These are phyloP conservation scores for Siniperca undulata DNA, from an alignment of 2,797 vertebrate species.

Conservation along the genomic window DNA sequence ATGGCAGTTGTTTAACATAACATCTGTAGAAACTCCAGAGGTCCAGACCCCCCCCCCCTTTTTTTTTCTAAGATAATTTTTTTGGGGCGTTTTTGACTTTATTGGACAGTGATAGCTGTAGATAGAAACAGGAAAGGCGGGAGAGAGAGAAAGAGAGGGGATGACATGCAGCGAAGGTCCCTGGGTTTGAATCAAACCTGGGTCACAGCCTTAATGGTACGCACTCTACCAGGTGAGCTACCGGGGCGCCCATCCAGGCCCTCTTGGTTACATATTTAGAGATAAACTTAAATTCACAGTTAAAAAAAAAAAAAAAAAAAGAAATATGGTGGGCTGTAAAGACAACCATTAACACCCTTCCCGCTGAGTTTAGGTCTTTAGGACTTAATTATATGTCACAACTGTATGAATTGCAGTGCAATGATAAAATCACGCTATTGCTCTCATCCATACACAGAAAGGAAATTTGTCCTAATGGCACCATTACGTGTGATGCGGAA, in stretches of 20 bases:
- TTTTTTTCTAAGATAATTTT: no score
- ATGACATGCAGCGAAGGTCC: no score
- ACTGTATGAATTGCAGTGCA: constrained; percentile 23
- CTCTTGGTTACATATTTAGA: neutral
- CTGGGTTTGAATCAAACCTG: no score
- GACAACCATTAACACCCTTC: constrained; percentile 32
- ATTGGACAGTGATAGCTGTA: no score
- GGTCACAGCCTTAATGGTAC: no score
- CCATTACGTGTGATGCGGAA: constrained; percentile 29
- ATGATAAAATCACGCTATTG: constrained; percentile 24
- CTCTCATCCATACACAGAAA: constrained; percentile 12
- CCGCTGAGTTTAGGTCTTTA: constrained; percentile 16
- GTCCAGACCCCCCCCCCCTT: neutral
- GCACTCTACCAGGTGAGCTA: no score
- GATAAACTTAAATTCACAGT: neutral
- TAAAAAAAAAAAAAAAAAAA: constrained; percentile 22
- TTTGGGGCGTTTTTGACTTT: no score
- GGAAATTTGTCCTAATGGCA: constrained; percentile 19
- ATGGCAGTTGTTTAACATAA: neutral
- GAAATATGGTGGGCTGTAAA: neutral
- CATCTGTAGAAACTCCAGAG: neutral
- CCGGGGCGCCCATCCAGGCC: neutral
- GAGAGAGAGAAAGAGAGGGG: no score
- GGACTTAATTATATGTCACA: constrained; percentile 38
- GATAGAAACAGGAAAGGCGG: no score